A percentile compares a stretch with the other conserved stretches of the same genome.
Conservation (phyloP, 2,797 vertebrate genomes). For the Picus viridis region DNA sequence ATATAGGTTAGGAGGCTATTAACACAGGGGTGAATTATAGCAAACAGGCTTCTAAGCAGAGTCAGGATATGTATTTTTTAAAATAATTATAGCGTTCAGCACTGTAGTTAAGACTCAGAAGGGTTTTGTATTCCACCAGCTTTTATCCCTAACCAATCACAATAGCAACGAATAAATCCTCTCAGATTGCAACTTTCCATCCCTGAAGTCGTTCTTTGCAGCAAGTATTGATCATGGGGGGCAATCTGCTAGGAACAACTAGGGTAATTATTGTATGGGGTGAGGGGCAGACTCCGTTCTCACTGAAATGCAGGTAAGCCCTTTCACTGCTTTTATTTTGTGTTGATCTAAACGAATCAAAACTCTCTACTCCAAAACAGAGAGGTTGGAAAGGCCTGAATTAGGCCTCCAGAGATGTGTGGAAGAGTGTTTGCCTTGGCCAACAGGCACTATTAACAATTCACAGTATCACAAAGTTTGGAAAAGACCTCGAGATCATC, state of each 20-base stretch:
- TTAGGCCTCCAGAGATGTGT: neutral
- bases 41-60: constrained; percentile 49
- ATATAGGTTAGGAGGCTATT: constrained; percentile 65
- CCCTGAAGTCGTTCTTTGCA: constrained; percentile 42
- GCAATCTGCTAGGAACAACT: constrained; percentile 47
- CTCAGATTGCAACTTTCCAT: constrained; percentile 75
- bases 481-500: no score
- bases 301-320: neutral
- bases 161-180: constrained; percentile 61
- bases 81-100: constrained; percentile 63
- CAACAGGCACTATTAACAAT: constrained; percentile 4
- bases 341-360: constrained; percentile 20
- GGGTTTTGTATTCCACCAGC: constrained; percentile 58
- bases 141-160: constrained; percentile 60
- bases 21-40: constrained; percentile 63
- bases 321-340: constrained; percentile 9
- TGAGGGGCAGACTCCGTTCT: neutral
- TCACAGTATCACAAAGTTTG: no score
- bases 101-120: constrained; percentile 56
- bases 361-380: constrained; percentile 15
- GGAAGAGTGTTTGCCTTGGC: constrained; percentile 23
- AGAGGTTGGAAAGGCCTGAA: constrained; percentile 38
- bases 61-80: constrained; percentile 58
- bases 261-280: constrained; percentile 36
- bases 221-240: constrained; percentile 50